Percentiles rank a stretch among this genome's conserved stretches.
These are phyloP conservation scores for Drosophila nr. perissopoda DNA, from an alignment of 2,888 invertebrate genomes.

Conservation along the genomic window DNA sequence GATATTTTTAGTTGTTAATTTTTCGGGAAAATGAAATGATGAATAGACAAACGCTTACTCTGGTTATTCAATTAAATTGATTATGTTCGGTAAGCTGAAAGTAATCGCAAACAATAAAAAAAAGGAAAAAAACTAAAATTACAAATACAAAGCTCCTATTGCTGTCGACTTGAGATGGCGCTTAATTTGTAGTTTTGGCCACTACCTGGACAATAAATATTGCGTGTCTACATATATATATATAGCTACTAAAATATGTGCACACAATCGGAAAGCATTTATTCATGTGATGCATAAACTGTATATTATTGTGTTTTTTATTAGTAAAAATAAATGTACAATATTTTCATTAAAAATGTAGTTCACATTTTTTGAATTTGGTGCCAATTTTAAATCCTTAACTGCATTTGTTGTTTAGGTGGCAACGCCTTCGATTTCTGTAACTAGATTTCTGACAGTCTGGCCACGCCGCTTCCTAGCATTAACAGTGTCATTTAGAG, in stretches of 20 bases:
- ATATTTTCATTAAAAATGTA: slow-evolving; percentile 9
- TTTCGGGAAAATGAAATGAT: slow-evolving; percentile 38
- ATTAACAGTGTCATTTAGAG: neutral
- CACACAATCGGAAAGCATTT: slow-evolving; percentile 47
- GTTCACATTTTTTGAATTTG: neutral
- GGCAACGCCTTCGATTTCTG: slow-evolving; percentile 20
- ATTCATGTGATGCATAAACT: slow-evolving; percentile 48
- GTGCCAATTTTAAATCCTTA: neutral
- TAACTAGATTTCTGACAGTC: neutral
- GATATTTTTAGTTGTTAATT: slow-evolving; percentile 71
- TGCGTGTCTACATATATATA: slow-evolving; percentile 18
- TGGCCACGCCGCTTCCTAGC: neutral
- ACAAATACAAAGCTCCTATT: slow-evolving; percentile 35
- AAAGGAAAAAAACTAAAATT: slow-evolving; percentile 44
- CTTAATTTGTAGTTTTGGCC: slow-evolving; percentile 38
- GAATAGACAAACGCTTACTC: slow-evolving; percentile 44
- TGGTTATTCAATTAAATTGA: slow-evolving; percentile 67
- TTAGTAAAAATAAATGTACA: slow-evolving; percentile 61
- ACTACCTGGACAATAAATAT: slow-evolving; percentile 67
- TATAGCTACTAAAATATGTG: slow-evolving; percentile 28
- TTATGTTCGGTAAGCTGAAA: slow-evolving; percentile 62
- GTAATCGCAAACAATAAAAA: slow-evolving; percentile 39
- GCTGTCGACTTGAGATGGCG: slow-evolving; percentile 20
- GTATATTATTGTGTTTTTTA: slow-evolving; percentile 62
- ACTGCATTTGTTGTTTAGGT: neutral